Evolutionary conservation across 2,888 invertebrate species (phyloP).

Genomic region (Stictocephala bisonia): DNA sequence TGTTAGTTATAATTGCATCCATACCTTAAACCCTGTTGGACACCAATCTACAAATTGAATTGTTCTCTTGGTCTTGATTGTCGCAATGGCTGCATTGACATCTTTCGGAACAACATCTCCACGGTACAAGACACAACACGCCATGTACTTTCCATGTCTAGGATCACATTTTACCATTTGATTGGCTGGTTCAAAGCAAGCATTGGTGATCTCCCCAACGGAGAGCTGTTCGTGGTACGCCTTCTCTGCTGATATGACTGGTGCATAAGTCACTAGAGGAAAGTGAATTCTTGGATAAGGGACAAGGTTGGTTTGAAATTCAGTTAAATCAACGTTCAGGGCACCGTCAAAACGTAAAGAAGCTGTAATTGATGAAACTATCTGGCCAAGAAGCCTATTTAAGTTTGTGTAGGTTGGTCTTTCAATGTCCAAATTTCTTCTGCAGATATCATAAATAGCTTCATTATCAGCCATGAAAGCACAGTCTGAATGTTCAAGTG

Average conservation of each 20-base stretch:
- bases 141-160: conserved; percentile 67
- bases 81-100: conserved; percentile 71
- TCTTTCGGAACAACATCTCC: conserved; percentile 75
- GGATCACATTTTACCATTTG: conserved; percentile 69
- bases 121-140: conserved; percentile 68
- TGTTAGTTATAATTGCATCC: no score
- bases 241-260: conserved; percentile 70
- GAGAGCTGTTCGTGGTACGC: conserved; percentile 69
- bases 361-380: conserved; percentile 92
- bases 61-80: conserved; percentile 71
- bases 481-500: conserved; percentile 73
- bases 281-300: conserved; percentile 76
- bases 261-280: conserved; percentile 70
- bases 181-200: conserved; percentile 72
- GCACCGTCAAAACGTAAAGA: conserved; percentile 94
- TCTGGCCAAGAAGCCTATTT: conserved; percentile 95
- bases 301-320: conserved; percentile 71
- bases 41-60: conserved; percentile 69
- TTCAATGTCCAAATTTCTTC: conserved; percentile 94
- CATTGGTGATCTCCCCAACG: conserved; percentile 71
- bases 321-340: conserved; percentile 91
- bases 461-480: conserved; percentile 71
- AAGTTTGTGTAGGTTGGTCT: conserved; percentile 96
- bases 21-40: conserved; percentile 63
- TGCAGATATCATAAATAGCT: conserved; percentile 86